Percentiles rank a stretch among this genome's conserved stretches.
Conservation (phyloP, 53 echinoderm and acorn worm genomes). For the Holothuria leucospilota region DNA sequence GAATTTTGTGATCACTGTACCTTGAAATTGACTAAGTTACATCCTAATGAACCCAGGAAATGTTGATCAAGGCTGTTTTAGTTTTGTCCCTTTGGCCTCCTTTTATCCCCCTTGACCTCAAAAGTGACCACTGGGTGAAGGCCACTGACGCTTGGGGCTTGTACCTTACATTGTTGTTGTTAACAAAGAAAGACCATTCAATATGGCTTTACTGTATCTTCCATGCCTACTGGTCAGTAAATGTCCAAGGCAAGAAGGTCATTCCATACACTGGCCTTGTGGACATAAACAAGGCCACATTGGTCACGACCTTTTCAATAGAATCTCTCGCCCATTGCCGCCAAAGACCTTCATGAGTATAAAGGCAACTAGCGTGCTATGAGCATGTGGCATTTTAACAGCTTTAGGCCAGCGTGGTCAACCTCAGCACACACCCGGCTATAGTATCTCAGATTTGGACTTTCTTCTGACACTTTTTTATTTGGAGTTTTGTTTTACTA, state of each 20-base stretch:
- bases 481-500: no score
- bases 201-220: no score
- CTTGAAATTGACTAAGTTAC: constrained; percentile 14
- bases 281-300: constrained; percentile 18
- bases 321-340: background rate
- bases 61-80: constrained; percentile 9
- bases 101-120: constrained; percentile 20
- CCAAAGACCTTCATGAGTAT: constrained; percentile 8
- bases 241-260: background rate
- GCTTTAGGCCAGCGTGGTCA: no score
- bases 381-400: constrained; percentile 24
- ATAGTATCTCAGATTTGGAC: no score
- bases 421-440: no score
- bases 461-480: no score
- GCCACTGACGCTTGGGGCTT: background rate
- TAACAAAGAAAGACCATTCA: no score
- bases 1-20: background rate
- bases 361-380: constrained; percentile 24
- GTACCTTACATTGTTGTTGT: no score
- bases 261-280: constrained; percentile 10
- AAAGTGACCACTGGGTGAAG: constrained; percentile 32
- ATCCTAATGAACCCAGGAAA: background rate
- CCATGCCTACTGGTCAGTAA: constrained; percentile 20
- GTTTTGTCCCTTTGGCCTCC: constrained; percentile 2
- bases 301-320: constrained; percentile 31